phyloP scores from a whole-genome alignment of 2,113 vertebrate genomes.

The Pelobates fuscus region DNA sequence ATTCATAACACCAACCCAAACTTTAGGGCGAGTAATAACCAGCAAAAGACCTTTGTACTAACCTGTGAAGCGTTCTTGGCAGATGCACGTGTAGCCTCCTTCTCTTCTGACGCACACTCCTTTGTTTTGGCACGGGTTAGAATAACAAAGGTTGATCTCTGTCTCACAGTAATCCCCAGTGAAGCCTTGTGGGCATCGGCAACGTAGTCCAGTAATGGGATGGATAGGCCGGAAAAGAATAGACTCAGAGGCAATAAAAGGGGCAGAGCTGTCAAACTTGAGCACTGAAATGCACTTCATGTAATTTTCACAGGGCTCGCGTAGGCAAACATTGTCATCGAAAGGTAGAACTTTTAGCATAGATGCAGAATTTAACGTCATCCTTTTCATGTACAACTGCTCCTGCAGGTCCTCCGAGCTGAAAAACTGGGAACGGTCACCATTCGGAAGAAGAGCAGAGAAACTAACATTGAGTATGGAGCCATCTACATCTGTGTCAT shows the following conservation, averaged over 20 bases:
- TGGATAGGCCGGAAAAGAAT: slow-evolving; percentile 96
- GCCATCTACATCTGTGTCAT: slow-evolving; percentile 84
- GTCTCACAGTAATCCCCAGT: slow-evolving; percentile 97
- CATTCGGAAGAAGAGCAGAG: slow-evolving; percentile 81
- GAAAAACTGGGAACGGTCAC: slow-evolving; percentile 77
- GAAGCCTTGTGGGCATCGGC: slow-evolving; percentile 94
- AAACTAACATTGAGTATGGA: slow-evolving; percentile 92
- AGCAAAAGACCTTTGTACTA: slow-evolving; percentile 51
- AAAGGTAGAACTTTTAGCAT: slow-evolving; percentile 96
- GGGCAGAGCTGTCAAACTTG: slow-evolving; percentile 94
- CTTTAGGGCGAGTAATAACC: background rate
- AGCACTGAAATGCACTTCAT: slow-evolving; percentile 98
- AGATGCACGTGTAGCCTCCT: slow-evolving; percentile 92
- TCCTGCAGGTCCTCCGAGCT: slow-evolving; percentile 96
- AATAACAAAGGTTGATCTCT: slow-evolving; percentile 97
- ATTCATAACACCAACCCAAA: too few species aligned
- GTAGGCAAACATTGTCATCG: slow-evolving; percentile 95
- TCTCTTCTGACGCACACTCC: slow-evolving; percentile 88
- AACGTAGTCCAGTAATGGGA: slow-evolving; percentile 90
- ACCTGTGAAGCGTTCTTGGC: slow-evolving; percentile 91
- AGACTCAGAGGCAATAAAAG: slow-evolving; percentile 90
- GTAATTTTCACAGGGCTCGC: slow-evolving; percentile 98
- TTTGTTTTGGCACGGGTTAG: slow-evolving; percentile 90
- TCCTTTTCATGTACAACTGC: slow-evolving; percentile 94
- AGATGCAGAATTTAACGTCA: slow-evolving; percentile 82